A percentile compares a stretch with the other conserved stretches of the same genome.
These are phyloP conservation scores for Crotalus viridis DNA, from an alignment of 2,113 vertebrate species.

Conservation along the genomic window DNA sequence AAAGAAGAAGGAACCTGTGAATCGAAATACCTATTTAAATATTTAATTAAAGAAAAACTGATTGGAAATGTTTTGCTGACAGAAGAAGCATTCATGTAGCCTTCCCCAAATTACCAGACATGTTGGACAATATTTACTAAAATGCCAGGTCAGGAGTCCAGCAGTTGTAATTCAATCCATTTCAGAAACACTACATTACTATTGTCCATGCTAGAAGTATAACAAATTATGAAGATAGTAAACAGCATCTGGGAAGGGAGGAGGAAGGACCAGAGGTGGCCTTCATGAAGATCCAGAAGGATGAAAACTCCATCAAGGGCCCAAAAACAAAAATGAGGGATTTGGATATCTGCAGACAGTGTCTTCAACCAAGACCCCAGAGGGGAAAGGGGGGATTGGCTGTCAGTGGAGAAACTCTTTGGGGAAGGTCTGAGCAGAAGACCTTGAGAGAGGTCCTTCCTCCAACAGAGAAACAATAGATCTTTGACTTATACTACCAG, in stretches of 20 bases:
- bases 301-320: neutral
- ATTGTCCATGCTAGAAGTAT: neutral
- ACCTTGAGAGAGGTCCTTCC: too few relatives aligned
- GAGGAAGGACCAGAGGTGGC: neutral
- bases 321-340: neutral
- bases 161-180: neutral
- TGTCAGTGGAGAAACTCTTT: too few relatives aligned
- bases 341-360: too few relatives aligned
- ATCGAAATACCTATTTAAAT: constrained; percentile 9
- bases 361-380: neutral
- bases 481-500: too few relatives aligned
- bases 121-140: neutral
- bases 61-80: neutral
- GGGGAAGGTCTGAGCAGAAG: too few relatives aligned
- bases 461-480: too few relatives aligned
- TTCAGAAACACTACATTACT: neutral
- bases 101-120: neutral
- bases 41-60: neutral
- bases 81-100: neutral
- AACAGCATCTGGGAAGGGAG: neutral
- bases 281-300: neutral
- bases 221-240: neutral
- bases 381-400: neutral
- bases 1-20: neutral
- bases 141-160: neutral